Percentiles rank a stretch among this genome's conserved stretches.
Conservation (phyloP, 2,113 vertebrate species). For the Gnathonemus echidnorhynchus region DNA sequence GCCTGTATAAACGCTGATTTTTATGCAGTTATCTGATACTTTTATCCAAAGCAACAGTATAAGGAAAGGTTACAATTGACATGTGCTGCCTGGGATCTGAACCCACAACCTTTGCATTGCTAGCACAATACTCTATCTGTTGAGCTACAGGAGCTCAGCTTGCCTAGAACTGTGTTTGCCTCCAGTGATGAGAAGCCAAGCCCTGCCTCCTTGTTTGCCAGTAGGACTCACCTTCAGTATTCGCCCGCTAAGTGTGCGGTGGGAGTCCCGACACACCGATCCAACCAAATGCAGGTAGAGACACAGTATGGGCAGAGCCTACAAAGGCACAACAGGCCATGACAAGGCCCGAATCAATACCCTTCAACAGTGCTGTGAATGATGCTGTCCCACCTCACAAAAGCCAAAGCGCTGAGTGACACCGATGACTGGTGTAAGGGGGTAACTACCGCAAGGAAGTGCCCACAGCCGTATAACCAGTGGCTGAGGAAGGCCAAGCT, state of each 20-base stretch:
- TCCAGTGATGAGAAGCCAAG: background rate
- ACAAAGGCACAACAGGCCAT: slow-evolving; percentile 20
- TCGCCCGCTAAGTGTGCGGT: slow-evolving; percentile 67
- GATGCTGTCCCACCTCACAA: background rate
- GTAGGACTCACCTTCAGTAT: slow-evolving; percentile 77
- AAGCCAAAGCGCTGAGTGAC: background rate
- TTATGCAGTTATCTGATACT: background rate
- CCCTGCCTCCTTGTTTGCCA: background rate
- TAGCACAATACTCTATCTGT: background rate
- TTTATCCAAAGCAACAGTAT: background rate
- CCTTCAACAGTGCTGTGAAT: background rate
- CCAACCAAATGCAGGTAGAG: slow-evolving; percentile 77
- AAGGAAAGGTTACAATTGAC: background rate
- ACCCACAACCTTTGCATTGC: background rate
- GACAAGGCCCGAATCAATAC: background rate
- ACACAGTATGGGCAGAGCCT: slow-evolving; percentile 78
- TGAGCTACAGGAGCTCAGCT: background rate
- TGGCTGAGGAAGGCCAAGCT: slow-evolving; percentile 75
- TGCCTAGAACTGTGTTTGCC: background rate
- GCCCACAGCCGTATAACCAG: slow-evolving; percentile 72
- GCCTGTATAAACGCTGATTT: background rate
- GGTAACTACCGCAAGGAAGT: slow-evolving; percentile 66
- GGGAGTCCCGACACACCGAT: slow-evolving; percentile 70
- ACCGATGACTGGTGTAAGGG: background rate
- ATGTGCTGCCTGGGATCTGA: background rate